Evolutionary conservation across 2,797 vertebrate species (phyloP).

Genomic region (Potorous gilbertii): DNA sequence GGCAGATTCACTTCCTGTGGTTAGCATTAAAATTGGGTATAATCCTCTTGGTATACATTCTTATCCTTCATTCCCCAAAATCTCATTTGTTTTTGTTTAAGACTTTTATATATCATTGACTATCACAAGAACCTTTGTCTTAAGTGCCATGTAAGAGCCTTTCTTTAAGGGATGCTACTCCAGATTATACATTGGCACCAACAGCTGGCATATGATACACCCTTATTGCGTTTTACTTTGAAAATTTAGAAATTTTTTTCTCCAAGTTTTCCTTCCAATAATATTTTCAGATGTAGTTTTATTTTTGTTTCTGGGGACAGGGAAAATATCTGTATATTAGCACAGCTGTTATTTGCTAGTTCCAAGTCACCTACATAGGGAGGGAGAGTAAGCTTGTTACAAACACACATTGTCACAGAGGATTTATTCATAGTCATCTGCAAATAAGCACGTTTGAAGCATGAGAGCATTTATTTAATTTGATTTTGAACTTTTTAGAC

Average conservation of each 20-base stretch:
- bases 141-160: neutral
- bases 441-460: slow-evolving; percentile 25
- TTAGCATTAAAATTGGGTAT: slow-evolving; percentile 20
- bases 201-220: slow-evolving; percentile 36
- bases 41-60: neutral
- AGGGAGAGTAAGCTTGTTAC: neutral
- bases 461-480: neutral
- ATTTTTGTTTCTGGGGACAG: slow-evolving; percentile 60
- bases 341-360: slow-evolving; percentile 34
- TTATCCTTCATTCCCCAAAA: neutral
- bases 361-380: slow-evolving; percentile 19
- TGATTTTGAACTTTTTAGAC: neutral
- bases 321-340: slow-evolving; percentile 45
- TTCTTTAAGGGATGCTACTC: neutral
- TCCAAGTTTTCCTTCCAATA: slow-evolving; percentile 49
- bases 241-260: slow-evolving; percentile 39
- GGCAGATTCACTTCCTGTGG: neutral
- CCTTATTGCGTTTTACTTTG: slow-evolving; percentile 51
- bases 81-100: slow-evolving; percentile 52
- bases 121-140: slow-evolving; percentile 57
- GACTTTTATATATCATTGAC: slow-evolving; percentile 22
- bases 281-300: slow-evolving; percentile 48
- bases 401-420: neutral
- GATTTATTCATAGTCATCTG: slow-evolving; percentile 39
- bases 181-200: neutral